Percentiles rank a stretch among this genome's conserved stretches.
Conservation (phyloP, 2,113 vertebrate genomes). For the Ochotona curzoniae region DNA sequence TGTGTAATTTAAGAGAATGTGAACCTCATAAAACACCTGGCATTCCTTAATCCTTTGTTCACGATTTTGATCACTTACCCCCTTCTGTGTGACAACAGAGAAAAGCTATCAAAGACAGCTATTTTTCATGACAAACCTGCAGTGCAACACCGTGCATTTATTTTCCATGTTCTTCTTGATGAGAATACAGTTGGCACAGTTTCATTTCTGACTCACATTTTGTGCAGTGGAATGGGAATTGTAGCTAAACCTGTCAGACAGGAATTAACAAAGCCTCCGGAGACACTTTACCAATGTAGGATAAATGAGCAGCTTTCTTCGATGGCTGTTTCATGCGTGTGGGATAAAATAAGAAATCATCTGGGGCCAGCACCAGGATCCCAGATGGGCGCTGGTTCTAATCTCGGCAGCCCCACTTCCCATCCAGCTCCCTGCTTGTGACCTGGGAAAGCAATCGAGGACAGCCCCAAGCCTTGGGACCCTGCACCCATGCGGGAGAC, state of each 20-base stretch:
- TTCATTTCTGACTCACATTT: slow-evolving; percentile 6
- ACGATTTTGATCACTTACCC: slow-evolving; percentile 51
- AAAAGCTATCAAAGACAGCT: background rate
- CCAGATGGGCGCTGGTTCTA: too few species aligned
- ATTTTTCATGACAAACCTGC: slow-evolving; percentile 30
- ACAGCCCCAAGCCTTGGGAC: too few species aligned
- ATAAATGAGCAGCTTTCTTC: slow-evolving; percentile 61
- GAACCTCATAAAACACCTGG: slow-evolving; percentile 35
- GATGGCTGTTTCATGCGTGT: slow-evolving; percentile 6
- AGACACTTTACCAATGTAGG: slow-evolving; percentile 44
- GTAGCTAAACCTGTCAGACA: slow-evolving; percentile 36
- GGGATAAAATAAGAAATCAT: slow-evolving; percentile 11
- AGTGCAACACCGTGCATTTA: slow-evolving; percentile 7
- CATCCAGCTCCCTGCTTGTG: too few species aligned
- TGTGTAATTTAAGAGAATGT: slow-evolving; percentile 56
- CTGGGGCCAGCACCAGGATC: background rate
- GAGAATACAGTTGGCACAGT: slow-evolving; percentile 25
- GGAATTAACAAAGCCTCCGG: slow-evolving; percentile 36
- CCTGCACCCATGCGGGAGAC: too few species aligned
- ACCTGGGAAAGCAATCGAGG: too few species aligned
- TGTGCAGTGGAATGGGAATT: background rate
- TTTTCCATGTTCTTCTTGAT: slow-evolving; percentile 2
- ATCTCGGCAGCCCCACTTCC: too few species aligned
- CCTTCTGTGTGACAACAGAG: slow-evolving; percentile 34
- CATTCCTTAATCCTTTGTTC: slow-evolving; percentile 23